Evolutionary conservation across 1,140 invertebrate species (phyloP).

Genomic region (Glossosoma conforme): DNA sequence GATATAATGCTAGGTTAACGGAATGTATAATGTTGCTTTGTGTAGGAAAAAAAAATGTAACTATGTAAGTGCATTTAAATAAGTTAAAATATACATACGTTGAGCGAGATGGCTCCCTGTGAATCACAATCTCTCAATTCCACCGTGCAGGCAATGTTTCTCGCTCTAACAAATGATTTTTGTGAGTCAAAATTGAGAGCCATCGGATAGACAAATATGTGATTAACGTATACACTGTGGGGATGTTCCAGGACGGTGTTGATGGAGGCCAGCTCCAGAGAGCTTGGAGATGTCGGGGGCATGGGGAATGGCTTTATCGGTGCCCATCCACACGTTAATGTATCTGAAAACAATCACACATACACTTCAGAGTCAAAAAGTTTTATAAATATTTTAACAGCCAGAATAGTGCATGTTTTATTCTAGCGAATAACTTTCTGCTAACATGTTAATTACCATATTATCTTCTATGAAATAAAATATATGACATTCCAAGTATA

Average conservation of each 20-base stretch:
- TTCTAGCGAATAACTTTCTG: too few species aligned
- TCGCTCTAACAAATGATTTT: conserved; percentile 79
- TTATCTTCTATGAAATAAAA: too few species aligned
- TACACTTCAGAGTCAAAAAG: not conserved
- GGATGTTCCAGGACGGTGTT: conserved; percentile 70
- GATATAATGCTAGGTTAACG: not conserved
- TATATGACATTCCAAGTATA: too few species aligned
- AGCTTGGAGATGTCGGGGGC: conserved; percentile 66
- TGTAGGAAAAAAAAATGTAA: conserved; percentile 2
- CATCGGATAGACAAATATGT: conserved; percentile 87
- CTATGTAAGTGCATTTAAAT: not conserved
- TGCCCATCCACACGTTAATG: conserved; percentile 70
- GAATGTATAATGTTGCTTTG: conserved; percentile 19
- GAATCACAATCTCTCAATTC: conserved; percentile 78
- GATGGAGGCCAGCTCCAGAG: conserved; percentile 79
- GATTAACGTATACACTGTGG: conserved; percentile 76
- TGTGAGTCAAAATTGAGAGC: conserved; percentile 87
- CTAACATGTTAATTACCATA: too few species aligned
- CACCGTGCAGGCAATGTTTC: conserved; percentile 86
- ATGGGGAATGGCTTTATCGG: conserved; percentile 78
- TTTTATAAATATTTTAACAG: too few species aligned
- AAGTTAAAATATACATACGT: conserved; percentile 47
- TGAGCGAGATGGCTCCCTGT: conserved; percentile 62
- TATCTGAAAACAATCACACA: conserved; percentile 55
- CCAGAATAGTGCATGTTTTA: conserved; percentile 9